Evolutionary conservation across 1,140 invertebrate species (phyloP).

Genomic region (Drosophila ogumai): DNA sequence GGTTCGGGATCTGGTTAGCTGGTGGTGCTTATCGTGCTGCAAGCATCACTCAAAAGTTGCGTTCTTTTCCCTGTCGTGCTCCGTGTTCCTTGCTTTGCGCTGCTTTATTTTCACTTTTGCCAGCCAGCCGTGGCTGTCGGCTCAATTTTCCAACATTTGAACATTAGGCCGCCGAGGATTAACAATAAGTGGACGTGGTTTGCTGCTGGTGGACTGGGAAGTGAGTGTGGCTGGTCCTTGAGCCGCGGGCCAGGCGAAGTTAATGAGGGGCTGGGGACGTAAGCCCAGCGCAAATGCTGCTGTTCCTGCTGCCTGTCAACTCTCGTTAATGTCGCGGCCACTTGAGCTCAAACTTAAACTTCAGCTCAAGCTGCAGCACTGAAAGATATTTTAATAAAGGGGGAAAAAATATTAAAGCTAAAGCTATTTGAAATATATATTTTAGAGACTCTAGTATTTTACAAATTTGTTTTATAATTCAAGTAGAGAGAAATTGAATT

Average conservation of each 20-base stretch:
- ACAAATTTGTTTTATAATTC: too few relatives aligned
- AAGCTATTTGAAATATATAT: too few relatives aligned
- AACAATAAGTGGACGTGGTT: slow-evolving; percentile 65
- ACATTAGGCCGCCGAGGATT: slow-evolving; percentile 80
- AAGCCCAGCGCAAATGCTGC: slow-evolving; percentile 40
- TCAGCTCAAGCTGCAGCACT: slow-evolving; percentile 4
- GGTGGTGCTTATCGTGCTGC: slow-evolving; percentile 71
- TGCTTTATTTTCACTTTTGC: slow-evolving; percentile 35
- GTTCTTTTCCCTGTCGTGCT: slow-evolving; percentile 44
- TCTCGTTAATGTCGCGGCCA: slow-evolving; percentile 63
- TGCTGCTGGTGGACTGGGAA: neutral
- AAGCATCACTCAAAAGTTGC: slow-evolving; percentile 80
- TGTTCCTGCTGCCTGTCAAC: slow-evolving; percentile 70
- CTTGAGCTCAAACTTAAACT: slow-evolving; percentile 35
- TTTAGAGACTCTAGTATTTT: too few relatives aligned
- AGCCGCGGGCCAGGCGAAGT: slow-evolving; percentile 64
- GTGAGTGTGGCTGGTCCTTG: slow-evolving; percentile 25
- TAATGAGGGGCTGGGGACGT: slow-evolving; percentile 56
- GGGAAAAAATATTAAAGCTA: neutral
- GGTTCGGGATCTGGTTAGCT: slow-evolving; percentile 55
- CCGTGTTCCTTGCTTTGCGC: slow-evolving; percentile 1
- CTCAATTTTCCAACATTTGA: slow-evolving; percentile 83
- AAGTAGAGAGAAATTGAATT: too few relatives aligned
- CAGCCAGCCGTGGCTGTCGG: slow-evolving; percentile 47
- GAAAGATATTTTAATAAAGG: neutral